These are phyloP conservation scores for Chromobotia macracanthus DNA, from an alignment of 2,797 vertebrate genomes.

Conservation along the genomic window DNA sequence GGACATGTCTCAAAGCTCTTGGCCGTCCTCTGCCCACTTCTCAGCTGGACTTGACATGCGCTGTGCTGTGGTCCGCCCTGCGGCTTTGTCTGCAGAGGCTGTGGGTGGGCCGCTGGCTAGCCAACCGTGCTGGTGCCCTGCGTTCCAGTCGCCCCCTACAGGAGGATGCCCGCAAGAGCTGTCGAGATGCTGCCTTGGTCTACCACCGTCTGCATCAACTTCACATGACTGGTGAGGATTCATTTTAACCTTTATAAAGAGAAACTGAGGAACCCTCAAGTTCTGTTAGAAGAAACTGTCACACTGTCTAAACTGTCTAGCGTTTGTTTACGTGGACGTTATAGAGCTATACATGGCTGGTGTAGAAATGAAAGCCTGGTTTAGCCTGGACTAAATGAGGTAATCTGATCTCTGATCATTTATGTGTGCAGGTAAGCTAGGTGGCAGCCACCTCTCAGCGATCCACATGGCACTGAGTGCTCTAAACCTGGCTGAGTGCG, in stretches of 20 bases:
- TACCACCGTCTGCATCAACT: slow-evolving; percentile 95
- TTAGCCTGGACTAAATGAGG: neutral
- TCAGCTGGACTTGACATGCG: slow-evolving; percentile 92
- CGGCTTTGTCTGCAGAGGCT: slow-evolving; percentile 91
- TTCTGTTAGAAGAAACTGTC: too few species aligned
- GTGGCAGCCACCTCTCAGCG: slow-evolving; percentile 88
- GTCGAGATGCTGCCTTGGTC: slow-evolving; percentile 86
- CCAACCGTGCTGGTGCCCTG: slow-evolving; percentile 84
- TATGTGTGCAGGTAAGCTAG: slow-evolving; percentile 83
- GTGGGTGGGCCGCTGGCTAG: slow-evolving; percentile 96
- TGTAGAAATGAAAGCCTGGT: too few species aligned
- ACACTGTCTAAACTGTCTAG: too few species aligned
- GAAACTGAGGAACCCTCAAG: too few species aligned
- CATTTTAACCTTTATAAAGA: too few species aligned
- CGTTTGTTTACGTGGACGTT: neutral
- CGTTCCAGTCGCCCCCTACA: slow-evolving; percentile 79
- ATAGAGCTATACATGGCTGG: neutral
- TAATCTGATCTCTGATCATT: slow-evolving; percentile 6
- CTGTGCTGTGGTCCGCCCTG: slow-evolving; percentile 88
- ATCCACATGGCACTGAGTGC: slow-evolving; percentile 92
- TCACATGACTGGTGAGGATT: slow-evolving; percentile 84
- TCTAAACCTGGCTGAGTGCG: slow-evolving; percentile 92
- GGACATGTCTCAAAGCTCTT: slow-evolving; percentile 90
- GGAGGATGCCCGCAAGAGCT: slow-evolving; percentile 87
- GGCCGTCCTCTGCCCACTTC: slow-evolving; percentile 92